Evolutionary conservation across 2,797 vertebrate species (phyloP).

Genomic region (Ctenopoma kingsleyae): DNA sequence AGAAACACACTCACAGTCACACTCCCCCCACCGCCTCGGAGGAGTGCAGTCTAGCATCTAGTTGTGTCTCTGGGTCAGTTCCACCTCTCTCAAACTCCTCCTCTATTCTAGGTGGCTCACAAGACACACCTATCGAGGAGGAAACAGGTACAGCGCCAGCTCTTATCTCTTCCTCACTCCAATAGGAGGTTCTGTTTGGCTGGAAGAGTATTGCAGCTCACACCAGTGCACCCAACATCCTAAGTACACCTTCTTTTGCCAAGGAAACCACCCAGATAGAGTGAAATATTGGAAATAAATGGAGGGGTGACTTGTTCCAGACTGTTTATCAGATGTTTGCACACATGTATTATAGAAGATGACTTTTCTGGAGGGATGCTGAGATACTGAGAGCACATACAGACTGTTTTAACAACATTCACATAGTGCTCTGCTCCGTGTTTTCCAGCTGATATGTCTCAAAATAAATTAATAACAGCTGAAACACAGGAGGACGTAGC

Average conservation of each 20-base stretch:
- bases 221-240: conserved; percentile 66
- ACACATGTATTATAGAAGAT: conserved; percentile 8
- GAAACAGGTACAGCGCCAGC: conserved; percentile 30
- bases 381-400: neutral
- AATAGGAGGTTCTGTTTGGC: conserved; percentile 77
- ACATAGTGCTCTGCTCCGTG: conserved; percentile 13
- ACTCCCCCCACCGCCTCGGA: conserved; percentile 68
- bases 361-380: conserved; percentile 10
- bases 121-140: conserved; percentile 70
- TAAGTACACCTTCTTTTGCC: conserved; percentile 47
- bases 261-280: conserved; percentile 64
- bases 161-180: conserved; percentile 12
- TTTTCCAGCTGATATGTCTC: conserved; percentile 9
- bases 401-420: conserved; percentile 10
- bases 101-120: conserved; percentile 68
- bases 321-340: conserved; percentile 25
- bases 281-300: conserved; percentile 46
- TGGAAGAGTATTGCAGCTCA: conserved; percentile 58
- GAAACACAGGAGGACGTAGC: conserved; percentile 21
- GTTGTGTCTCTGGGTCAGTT: conserved; percentile 64
- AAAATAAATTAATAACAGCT: conserved; percentile 28
- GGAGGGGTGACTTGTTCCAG: conserved; percentile 7
- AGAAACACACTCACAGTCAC: conserved; percentile 78
- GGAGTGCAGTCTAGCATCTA: conserved; percentile 78
- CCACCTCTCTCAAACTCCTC: conserved; percentile 73